Conservation (phyloP, 2,113 vertebrate species). For the Symphodus melops region DNA sequence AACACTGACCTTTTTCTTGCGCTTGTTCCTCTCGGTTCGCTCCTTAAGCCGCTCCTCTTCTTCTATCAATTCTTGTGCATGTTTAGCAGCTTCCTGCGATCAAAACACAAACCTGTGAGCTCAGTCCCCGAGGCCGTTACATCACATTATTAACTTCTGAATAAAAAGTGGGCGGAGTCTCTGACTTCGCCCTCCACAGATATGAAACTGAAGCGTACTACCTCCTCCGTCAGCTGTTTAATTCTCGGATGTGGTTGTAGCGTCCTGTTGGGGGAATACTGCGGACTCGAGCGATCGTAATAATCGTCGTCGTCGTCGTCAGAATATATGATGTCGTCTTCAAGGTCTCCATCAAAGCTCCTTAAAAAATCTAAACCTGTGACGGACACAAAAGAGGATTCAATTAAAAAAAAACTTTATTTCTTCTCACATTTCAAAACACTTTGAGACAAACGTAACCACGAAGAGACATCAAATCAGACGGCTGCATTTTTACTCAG, state of each 20-base stretch:
- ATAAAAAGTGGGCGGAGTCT: not conserved
- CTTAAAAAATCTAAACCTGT: constrained; percentile 45
- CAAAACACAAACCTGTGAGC: not conserved
- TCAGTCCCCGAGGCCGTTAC: not conserved
- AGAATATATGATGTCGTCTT: constrained; percentile 39
- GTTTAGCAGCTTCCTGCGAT: constrained; percentile 76
- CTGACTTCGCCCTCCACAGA: not conserved
- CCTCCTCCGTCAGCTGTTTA: constrained; percentile 71
- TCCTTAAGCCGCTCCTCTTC: constrained; percentile 77
- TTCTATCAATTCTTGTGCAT: constrained; percentile 65
- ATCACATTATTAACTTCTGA: not conserved
- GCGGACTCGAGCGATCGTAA: constrained; percentile 11
- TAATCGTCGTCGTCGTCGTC: constrained; percentile 32
- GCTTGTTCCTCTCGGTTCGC: constrained; percentile 78
- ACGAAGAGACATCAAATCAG: too few relatives aligned
- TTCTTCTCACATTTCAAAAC: too few relatives aligned
- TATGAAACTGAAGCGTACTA: constrained; percentile 25
- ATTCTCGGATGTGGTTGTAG: constrained; percentile 62
- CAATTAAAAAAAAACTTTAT: too few relatives aligned
- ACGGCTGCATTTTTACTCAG: too few relatives aligned
- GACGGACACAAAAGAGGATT: not conserved
- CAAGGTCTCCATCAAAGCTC: not conserved
- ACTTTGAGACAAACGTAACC: too few relatives aligned
- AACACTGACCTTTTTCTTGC: constrained; percentile 79
- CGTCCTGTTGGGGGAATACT: not conserved